Evolutionary conservation across 92 coral and sea anemone species (phyloP), one percentile per base, ranked within the genome.

Genomic region (Zoanthus sansibaricus): DNA sequence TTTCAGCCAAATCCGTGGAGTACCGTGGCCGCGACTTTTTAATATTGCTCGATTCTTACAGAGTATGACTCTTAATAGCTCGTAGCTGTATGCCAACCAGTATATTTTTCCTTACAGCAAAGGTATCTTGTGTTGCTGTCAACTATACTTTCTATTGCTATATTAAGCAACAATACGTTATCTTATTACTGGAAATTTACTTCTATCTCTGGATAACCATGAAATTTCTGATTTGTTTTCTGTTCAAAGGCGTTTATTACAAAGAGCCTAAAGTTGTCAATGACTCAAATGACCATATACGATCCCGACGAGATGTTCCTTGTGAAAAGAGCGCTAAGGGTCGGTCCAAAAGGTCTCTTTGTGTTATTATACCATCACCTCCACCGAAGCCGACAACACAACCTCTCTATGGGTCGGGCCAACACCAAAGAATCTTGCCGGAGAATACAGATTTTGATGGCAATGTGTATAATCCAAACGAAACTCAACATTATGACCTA

Each of bases 331-430:
- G 80, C 25, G 13, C 61, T 5, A 13, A 56, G n/a, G 91, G 92
- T 0, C 93, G 98, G 71, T 88, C 89, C 86, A 95, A 90, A 37
- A 89, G 98, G 31, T 96, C 98, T 13, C 62, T 79, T 5, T 96
- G 98, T 73, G 98, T 96, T 15, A 87, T 96, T 54, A 96, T 96
- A 37, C 98, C 98, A 0, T 86, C 98, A 20, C 96, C 98, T 12
- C 98, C 98, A 21, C 95, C 98, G 2, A 93, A 90, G 64, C 98
- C 98, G 2, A 90, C 98, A 1, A 91, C 93, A 9, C 86, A 90
- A 1, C 72, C 92, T 18, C 88, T 80, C 21, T 61, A 37, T 25
- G 94, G 94, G 4, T 83, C 91, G 1, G 52, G 70, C 3, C 48
- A 45, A n/a, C 54, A 48, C 83, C 75, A 25, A 17, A 93, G 95